Base-by-base conservation (phyloP, 2,797 vertebrate species). In the Schizothorax lantsangensis region DNA sequence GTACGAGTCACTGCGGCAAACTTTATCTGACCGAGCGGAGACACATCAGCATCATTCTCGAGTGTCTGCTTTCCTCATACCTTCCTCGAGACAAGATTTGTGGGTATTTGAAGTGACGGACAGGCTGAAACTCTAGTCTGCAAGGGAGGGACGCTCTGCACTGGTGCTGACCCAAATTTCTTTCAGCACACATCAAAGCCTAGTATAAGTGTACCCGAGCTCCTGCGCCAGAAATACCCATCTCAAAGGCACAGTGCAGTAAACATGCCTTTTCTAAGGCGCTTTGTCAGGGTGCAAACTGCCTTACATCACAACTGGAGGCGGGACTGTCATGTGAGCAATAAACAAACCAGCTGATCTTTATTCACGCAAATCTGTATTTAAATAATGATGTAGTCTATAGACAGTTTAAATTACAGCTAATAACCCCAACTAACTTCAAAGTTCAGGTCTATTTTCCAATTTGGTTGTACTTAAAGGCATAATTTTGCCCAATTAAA, bases 251-350 rank as follows among this genome's bases (percentile, higher is more conserved):
- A 84, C 52, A 83, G 40, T 40, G 40, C 59, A 36, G 82, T 72
- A 83, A 87, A 83, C 36, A 79, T 30, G 81, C 47, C 75, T 81
- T 81, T 77, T 66, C 83, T 85, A 84, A 81, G 79, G 66, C n/a
- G 57, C 88, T 89, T 82, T 88, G 84, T 88, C 64, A 84, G 38
- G 26, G 72, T 68, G 75, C 71, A 62, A 88, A 78, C 77, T n/a
- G 52, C 52, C 54, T 89, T 59, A 88, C 81, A 71, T 84, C 59
- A 86, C 0, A 75, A 71, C 43, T 84, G 57, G 57, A 66, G 78
- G 36, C 6, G 14, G 9, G 45, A 40, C 15, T 10, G 45, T 66
- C 83, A 68, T 40, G 62, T 52, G 15, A 68, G 64, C 75, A 71
- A 85, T 71, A 45, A 72, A 79, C 75, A 79, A 68, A 79, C 62